Evolutionary conservation across 2,113 vertebrate species (phyloP), one percentile per base, ranked within the genome.

Genomic region (Microcebus jonahi): DNA sequence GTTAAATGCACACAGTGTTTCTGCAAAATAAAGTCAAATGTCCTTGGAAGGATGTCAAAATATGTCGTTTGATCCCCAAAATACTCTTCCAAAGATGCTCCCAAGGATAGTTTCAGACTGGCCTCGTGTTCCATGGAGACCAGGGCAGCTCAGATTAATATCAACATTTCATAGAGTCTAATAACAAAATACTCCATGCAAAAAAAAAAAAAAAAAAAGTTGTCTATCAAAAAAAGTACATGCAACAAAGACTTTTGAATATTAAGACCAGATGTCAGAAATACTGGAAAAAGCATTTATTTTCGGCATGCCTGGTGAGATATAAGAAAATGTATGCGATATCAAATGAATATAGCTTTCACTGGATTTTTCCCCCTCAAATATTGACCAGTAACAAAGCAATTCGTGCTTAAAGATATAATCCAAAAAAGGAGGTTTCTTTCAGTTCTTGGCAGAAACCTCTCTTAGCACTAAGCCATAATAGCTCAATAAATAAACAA

Each of bases 191-290:
- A 96, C 98, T 98, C 97, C 98, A 98, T 97, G 85, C 8, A 29
- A 98, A 98, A 98, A 45, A 45, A 45, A 45, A 45, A 45, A 45
- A 45, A 45, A 45, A 45, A 98, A 97, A 98, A 98, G 98, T 98
- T 98, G 98, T 98, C 98, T 98, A 98, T 98, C 98, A 98, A 98
- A 98, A 98, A 98, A 98, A 63, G 55, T 97, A 98, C 96, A 98
- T 0, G 73, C 97, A 98, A 98, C 98, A 98, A 98, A 98, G 97
- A 98, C 98, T 98, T 98, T 93, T 73, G 73, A 97, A 97, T 98
- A 99, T 99, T 98, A 98, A 98, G 97, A 99, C 97, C 98, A 99
- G 98, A 99, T 99, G 98, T 98, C 85, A 70, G 92, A 97, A 97
- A 98, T 96, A 98, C 90, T 95, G 87, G 89, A 0, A 42, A 97